These are phyloP conservation scores for Zosterops borbonicus DNA, from an alignment of 2,113 vertebrate species.

Conservation along the genomic window DNA sequence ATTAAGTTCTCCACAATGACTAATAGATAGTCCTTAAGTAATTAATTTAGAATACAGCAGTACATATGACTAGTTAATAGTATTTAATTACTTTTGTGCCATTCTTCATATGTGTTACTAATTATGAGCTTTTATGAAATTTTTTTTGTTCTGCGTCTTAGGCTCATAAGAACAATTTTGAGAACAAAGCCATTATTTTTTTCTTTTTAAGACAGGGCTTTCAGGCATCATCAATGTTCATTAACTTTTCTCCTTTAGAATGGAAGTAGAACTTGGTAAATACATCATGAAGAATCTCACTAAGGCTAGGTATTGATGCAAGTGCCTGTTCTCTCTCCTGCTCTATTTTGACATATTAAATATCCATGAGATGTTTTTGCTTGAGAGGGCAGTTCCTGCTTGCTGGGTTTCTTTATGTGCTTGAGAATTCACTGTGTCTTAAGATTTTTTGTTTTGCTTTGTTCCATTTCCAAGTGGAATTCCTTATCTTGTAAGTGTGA, in stretches of 20 bases:
- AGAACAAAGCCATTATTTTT: background rate
- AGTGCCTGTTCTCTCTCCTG: background rate
- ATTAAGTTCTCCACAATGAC: background rate
- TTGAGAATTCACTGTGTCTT: background rate
- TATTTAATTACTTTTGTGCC: background rate
- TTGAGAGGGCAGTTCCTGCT: background rate
- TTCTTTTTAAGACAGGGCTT: background rate
- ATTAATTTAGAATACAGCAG: background rate
- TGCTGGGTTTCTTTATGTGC: accelerated
- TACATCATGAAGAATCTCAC: background rate
- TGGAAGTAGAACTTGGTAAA: background rate
- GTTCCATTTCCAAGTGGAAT: background rate
- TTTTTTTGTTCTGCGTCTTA: background rate
- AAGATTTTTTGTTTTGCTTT: background rate
- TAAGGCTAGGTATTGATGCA: background rate
- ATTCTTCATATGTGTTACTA: background rate
- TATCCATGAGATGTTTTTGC: background rate
- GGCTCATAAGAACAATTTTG: background rate
- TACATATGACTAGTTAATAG: background rate
- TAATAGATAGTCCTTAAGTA: background rate
- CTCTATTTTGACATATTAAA: background rate
- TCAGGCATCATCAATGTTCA: background rate
- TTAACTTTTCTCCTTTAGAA: background rate
- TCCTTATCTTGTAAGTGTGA: background rate
- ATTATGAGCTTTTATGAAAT: background rate